phyloP scores from a whole-genome alignment of 1,140 invertebrate genomes.

The Colletes latitarsis region DNA sequence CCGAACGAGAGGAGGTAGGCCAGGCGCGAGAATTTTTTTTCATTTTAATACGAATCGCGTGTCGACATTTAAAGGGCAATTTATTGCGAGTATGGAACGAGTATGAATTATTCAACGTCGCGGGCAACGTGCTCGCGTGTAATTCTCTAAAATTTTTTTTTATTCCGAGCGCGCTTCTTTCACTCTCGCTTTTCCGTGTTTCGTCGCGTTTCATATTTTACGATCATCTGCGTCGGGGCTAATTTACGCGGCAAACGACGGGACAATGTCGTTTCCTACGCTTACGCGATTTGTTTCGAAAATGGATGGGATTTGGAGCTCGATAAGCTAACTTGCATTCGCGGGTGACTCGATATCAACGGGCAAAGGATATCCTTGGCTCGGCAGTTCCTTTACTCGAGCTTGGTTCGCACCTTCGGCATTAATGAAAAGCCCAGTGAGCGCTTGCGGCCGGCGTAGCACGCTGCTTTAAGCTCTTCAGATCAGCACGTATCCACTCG shows the following conservation, averaged over 20 bases:
- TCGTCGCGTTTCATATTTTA: not conserved
- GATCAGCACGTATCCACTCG: constrained; percentile 45
- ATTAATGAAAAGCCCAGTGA: constrained; percentile 10
- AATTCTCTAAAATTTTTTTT: not conserved
- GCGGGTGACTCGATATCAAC: not conserved
- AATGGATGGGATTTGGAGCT: too few relatives aligned
- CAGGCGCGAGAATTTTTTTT: not conserved
- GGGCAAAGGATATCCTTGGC: not conserved
- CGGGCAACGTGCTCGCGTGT: not conserved
- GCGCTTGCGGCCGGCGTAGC: not conserved
- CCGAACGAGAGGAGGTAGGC: not conserved
- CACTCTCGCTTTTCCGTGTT: not conserved
- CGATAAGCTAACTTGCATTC: too few relatives aligned
- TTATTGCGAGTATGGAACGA: not conserved
- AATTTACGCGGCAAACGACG: too few relatives aligned
- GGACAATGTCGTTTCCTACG: too few relatives aligned
- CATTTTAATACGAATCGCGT: constrained; percentile 1
- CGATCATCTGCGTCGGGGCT: too few relatives aligned
- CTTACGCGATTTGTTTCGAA: too few relatives aligned
- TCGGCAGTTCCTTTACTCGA: not conserved
- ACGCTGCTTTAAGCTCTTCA: constrained; percentile 32
- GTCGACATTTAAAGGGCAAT: not conserved
- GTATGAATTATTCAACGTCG: constrained; percentile 3
- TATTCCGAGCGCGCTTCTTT: not conserved
- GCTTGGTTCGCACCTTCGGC: constrained; percentile 42